Conservation (phyloP, 2,888 invertebrate genomes). For the Cryptocheilus praepositus region DNA sequence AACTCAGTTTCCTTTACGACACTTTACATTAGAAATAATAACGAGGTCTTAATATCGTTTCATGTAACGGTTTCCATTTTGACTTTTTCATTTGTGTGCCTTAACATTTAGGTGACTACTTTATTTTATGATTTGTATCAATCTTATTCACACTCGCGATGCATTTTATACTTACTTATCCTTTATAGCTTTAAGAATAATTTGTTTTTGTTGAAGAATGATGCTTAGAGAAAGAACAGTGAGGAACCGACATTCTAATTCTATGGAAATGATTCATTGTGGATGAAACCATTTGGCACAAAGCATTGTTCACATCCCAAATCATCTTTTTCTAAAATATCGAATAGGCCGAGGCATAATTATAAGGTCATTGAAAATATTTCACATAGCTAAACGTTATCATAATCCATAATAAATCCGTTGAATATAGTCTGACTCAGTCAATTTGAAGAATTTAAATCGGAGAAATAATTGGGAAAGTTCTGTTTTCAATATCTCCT, state of each 20-base stretch:
- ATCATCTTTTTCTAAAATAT: neutral
- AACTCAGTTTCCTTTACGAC: neutral
- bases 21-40: conserved; percentile 3
- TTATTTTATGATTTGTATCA: conserved; percentile 13
- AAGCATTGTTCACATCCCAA: no score
- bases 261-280: no score
- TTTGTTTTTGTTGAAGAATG: neutral
- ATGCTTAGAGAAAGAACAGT: no score
- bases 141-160: conserved; percentile 4
- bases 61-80: conserved; percentile 3
- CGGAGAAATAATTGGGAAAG: neutral
- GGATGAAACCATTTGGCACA: no score
- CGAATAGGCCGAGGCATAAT: neutral
- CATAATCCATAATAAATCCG: neutral
- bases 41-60: neutral
- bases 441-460: neutral
- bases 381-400: neutral
- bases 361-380: neutral
- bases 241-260: no score
- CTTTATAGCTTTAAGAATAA: neutral
- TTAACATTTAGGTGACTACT: neutral
- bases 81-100: neutral
- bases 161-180: conserved; percentile 1
- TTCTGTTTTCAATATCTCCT: conserved; percentile 41
- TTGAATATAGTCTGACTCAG: neutral